Evolutionary conservation across 2,888 invertebrate genomes (phyloP).

Genomic region (Xestia rhomboidea): DNA sequence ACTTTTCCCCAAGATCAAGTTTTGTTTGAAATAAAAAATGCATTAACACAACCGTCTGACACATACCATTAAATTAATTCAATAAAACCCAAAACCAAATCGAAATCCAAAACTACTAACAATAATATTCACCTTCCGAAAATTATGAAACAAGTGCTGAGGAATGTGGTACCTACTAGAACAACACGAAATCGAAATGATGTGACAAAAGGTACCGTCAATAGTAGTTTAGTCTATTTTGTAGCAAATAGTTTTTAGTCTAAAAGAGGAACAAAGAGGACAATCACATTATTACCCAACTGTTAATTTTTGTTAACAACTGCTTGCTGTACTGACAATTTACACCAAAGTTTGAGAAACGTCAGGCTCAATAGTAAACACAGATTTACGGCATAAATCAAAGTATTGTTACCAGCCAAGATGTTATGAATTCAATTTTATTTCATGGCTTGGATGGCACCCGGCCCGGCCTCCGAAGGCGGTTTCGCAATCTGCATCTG

Average conservation of each 20-base stretch:
- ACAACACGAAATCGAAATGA: neutral
- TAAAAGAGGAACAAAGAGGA: neutral
- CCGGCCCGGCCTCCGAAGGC: neutral
- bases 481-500: neutral
- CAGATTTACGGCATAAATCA: neutral
- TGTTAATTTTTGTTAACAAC: neutral
- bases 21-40: neutral
- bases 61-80: neutral
- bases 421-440: neutral
- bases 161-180: neutral
- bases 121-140: neutral
- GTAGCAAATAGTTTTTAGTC: constrained; percentile 4
- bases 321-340: neutral
- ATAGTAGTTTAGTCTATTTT: neutral
- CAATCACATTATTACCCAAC: neutral
- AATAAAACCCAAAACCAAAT: constrained; percentile 9
- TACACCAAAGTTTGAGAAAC: neutral
- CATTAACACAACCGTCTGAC: neutral
- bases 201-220: constrained; percentile 17
- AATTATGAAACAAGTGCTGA: neutral
- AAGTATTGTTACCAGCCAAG: neutral
- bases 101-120: neutral
- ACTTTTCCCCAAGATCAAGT: too few relatives aligned
- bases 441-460: neutral
- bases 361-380: neutral